phyloP scores from a whole-genome alignment of 2,113 vertebrate genomes.

The Mustela nigripes region DNA sequence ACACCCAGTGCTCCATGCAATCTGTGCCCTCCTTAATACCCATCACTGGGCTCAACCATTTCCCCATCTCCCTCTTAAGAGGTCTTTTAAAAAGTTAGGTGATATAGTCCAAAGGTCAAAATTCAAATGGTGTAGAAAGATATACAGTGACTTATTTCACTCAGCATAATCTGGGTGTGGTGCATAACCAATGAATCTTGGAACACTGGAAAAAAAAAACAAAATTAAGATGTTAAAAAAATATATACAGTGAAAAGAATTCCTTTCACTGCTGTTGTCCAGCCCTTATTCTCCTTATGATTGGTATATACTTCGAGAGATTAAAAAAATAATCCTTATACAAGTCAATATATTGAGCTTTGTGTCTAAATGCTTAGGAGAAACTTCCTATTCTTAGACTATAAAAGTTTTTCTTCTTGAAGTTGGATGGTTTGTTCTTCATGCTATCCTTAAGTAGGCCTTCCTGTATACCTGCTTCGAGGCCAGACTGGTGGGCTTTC shows the following conservation, averaged over 20 bases:
- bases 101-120: background rate
- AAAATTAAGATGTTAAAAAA: background rate
- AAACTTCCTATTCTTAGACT: background rate
- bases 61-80: background rate
- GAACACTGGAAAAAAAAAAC: too few species aligned
- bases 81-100: slow-evolving; percentile 4
- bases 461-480: background rate
- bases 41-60: too few species aligned
- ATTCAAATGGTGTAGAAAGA: background rate
- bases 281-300: background rate
- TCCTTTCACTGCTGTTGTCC: background rate
- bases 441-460: background rate
- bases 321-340: too few species aligned
- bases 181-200: too few species aligned
- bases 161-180: too few species aligned
- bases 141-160: background rate
- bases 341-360: background rate
- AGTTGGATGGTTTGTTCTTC: background rate
- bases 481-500: background rate
- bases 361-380: slow-evolving; percentile 29
- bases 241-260: background rate
- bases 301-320: background rate
- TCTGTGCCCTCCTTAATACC: too few species aligned
- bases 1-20: too few species aligned
- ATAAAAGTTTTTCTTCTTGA: background rate